Base-by-base conservation (phyloP, 2,113 vertebrate species). In the Oryzias melastigma region DNA sequence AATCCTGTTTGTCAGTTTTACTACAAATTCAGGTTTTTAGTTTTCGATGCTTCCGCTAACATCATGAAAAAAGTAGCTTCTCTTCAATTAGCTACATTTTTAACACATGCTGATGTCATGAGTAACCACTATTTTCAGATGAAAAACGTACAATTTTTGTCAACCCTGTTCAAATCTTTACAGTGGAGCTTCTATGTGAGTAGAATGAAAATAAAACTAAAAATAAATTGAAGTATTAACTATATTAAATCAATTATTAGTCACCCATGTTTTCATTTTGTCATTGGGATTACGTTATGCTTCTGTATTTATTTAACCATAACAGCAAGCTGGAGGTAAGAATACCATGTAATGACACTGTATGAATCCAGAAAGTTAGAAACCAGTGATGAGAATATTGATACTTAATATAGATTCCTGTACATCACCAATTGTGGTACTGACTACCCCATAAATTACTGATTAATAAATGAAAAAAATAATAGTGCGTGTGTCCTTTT, bases 261-360 rank as follows among this genome's bases (percentile, higher is more conserved):
- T 76, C 68, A 78, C 67, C 82, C 68, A 84, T 84, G 72, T 85
- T 75, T 73, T 85, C 70, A 74, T 68, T 68, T 81, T 50, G 73
- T 81, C 66, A 84, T 53, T 58, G 60, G 20, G 62, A 45, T 58
- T 42, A 41, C 76, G 67, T 80, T 76, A 68, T 61, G 45, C 77
- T 54, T 72, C 49, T 64, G 61, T 62, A 68, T 77, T 69, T 62
- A 68, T 73, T 25, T 50, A 51, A 65, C 1, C 7, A 66, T 65
- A 85, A 62, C 69, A 64, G 61, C 70, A 71, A 44, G 43, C 64
- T 7, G 7, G 29, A 35, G 29, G 8, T 35, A 2, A 35, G 7
- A 35, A 68, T 65, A 66, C 67, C 49, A 71, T 81, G 64, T 79
- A 73, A 73, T 71, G 77, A 65, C 84, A 68, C 52, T 72, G 65